phyloP scores from a whole-genome alignment of 1,140 invertebrate genomes.

The Micrasema longulum region DNA sequence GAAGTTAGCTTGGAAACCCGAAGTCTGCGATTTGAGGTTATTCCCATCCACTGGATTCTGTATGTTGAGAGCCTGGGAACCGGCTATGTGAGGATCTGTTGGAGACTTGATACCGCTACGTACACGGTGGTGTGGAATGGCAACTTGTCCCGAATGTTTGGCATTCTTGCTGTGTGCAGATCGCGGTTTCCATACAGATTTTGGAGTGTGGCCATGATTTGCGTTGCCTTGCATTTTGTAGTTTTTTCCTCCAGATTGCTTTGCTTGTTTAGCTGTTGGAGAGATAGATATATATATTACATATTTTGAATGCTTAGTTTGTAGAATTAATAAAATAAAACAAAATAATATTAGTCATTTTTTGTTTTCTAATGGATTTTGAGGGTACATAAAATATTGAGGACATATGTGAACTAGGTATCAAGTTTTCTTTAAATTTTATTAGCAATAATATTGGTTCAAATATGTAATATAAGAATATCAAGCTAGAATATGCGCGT shows the following conservation, averaged over 20 bases:
- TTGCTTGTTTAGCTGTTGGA: slow-evolving; percentile 44
- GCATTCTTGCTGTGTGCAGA: slow-evolving; percentile 32
- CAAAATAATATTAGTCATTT: too few relatives aligned
- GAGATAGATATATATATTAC: too few relatives aligned
- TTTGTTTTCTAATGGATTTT: too few relatives aligned
- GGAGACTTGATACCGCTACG: slow-evolving; percentile 53
- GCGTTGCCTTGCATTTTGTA: slow-evolving; percentile 49
- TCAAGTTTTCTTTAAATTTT: too few relatives aligned
- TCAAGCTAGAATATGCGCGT: too few relatives aligned
- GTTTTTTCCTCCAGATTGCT: slow-evolving; percentile 44
- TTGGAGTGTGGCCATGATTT: slow-evolving; percentile 46
- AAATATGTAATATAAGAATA: too few relatives aligned
- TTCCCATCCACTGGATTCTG: slow-evolving; percentile 45
- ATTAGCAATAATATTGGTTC: too few relatives aligned
- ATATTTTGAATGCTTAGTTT: too few relatives aligned
- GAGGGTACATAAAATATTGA: too few relatives aligned
- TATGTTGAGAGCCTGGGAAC: slow-evolving; percentile 48
- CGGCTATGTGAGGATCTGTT: slow-evolving; percentile 49
- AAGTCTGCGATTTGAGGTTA: slow-evolving; percentile 48
- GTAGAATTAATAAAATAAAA: too few relatives aligned
- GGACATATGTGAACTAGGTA: too few relatives aligned
- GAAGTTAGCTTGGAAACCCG: slow-evolving; percentile 63
- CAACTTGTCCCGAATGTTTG: slow-evolving; percentile 47
- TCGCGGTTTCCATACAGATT: slow-evolving; percentile 49
- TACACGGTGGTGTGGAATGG: slow-evolving; percentile 50